Conservation (phyloP, 2,888 invertebrate species). For the Agonopterix alstromeriana region DNA sequence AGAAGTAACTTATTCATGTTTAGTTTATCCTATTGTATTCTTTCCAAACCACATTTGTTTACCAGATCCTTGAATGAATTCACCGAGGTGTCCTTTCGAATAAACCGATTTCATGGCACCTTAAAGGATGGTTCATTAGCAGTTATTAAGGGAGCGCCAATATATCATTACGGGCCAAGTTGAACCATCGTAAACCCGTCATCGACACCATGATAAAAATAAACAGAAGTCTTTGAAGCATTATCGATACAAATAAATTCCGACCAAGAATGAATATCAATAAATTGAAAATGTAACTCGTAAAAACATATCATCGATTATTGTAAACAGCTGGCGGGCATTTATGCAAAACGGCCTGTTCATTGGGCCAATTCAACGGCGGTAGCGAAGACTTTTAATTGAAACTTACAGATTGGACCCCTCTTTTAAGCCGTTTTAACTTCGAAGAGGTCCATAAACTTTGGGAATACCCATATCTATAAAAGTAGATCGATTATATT, state of each 20-base stretch:
- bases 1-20: slow-evolving; percentile 37
- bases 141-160: slow-evolving; percentile 38
- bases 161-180: slow-evolving; percentile 32
- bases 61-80: slow-evolving; percentile 16
- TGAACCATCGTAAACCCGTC: slow-evolving; percentile 47
- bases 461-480: no score
- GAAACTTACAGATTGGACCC: slow-evolving; percentile 29
- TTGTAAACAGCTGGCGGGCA: slow-evolving; percentile 73
- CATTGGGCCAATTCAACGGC: slow-evolving; percentile 62
- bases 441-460: no score
- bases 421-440: background rate
- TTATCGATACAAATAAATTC: slow-evolving; percentile 70
- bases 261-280: slow-evolving; percentile 63
- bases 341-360: slow-evolving; percentile 66
- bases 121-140: slow-evolving; percentile 24
- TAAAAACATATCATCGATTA: slow-evolving; percentile 74
- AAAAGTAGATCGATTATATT: no score
- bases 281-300: slow-evolving; percentile 70
- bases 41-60: slow-evolving; percentile 25
- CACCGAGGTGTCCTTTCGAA: slow-evolving; percentile 9
- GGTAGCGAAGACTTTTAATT: slow-evolving; percentile 62
- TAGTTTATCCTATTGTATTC: slow-evolving; percentile 39
- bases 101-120: slow-evolving; percentile 17
- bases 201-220: slow-evolving; percentile 43
- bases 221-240: slow-evolving; percentile 64